Evolutionary conservation across 92 coral and sea anemone species (phyloP), one percentile per base, ranked within the genome.

Genomic region (Umimayanthus chanpuru): DNA sequence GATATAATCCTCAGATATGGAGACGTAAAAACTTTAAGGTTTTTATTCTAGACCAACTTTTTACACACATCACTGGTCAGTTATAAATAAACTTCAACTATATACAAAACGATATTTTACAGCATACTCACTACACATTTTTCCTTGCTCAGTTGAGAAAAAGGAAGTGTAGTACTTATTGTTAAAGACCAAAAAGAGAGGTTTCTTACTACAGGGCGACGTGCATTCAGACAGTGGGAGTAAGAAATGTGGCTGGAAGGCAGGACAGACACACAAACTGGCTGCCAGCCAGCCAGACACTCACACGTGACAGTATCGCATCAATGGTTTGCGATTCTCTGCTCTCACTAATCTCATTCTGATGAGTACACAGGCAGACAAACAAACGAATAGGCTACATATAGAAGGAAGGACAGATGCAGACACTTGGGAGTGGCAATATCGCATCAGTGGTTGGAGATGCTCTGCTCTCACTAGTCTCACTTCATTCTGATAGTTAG

Each of bases 381-480:
- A 32, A 28, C 21, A 21, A 30, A 78, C 14, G 18, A 23, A 32
- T 53, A 53, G 20, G 14, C 58, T 15, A n/a, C n/a, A n/a, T n/a
- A n/a, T n/a, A 18, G 58, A 53, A 12, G 18, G 3, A 21, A 77
- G 7, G 66, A 28, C 6, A 11, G 77, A 18, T 0, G 14, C 18
- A 11, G 2, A 11, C 18, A 53, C 20, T 4, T 11, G 18, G 9
- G 40, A 71, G 68, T 61, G 68, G 20, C 68, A 21, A 9, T 61
- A 18, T 61, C 26, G 7, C 9, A 9, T 18, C 66, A 94, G 71
- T 91, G 84, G 76, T 97, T 97, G 97, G 95, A 95, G 38, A 97
- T 97, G 88, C 99, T 95, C 70, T 95, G 91, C 88, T 95, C 99
- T 77, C 94, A 96, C 85, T 97, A 98, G 89, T 94, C 99, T 89